phyloP scores from a whole-genome alignment of 2,113 vertebrate species.

The Protomyctophum bolini region DNA sequence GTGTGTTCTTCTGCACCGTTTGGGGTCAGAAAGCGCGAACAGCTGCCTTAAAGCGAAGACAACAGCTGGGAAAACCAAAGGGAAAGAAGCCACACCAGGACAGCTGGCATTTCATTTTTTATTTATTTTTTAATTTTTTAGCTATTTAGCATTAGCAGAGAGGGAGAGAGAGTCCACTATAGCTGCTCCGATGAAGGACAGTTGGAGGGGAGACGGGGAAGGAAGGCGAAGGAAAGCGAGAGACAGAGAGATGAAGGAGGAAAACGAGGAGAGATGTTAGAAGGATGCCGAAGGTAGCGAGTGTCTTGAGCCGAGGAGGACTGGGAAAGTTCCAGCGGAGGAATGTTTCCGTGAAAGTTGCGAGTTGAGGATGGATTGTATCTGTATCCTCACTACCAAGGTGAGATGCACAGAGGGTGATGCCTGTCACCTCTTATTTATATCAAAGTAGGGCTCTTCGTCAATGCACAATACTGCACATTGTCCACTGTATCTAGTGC shows the following conservation, averaged over 20 bases:
- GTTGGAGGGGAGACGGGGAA: constrained; percentile 50
- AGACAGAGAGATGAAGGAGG: constrained; percentile 36
- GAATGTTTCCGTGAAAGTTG: constrained; percentile 54
- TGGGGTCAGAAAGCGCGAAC: constrained; percentile 56
- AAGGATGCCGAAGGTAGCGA: constrained; percentile 42
- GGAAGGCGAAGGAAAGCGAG: constrained; percentile 24
- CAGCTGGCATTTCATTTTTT: constrained; percentile 53
- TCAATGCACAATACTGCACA: too few relatives aligned
- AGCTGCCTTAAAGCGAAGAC: constrained; percentile 59
- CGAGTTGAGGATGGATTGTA: constrained; percentile 69
- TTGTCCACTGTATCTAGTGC: too few relatives aligned
- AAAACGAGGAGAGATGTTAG: constrained; percentile 12
- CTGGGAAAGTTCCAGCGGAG: constrained; percentile 29
- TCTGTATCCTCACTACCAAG: constrained; percentile 76
- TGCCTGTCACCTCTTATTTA: too few relatives aligned
- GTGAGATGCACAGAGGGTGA: constrained; percentile 46
- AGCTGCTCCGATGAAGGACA: constrained; percentile 36
- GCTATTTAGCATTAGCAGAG: constrained; percentile 25
- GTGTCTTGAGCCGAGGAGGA: constrained; percentile 26
- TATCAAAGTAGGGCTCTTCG: too few relatives aligned
- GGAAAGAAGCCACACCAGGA: constrained; percentile 45
- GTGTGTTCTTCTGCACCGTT: constrained; percentile 37
- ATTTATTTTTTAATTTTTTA: too few relatives aligned
- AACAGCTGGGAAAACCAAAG: constrained; percentile 54
- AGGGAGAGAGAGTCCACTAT: constrained; percentile 16